A percentile compares a stretch with the other conserved stretches of the same genome.
Conservation (phyloP, 2,113 vertebrate genomes). For the Papio anubis region DNA sequence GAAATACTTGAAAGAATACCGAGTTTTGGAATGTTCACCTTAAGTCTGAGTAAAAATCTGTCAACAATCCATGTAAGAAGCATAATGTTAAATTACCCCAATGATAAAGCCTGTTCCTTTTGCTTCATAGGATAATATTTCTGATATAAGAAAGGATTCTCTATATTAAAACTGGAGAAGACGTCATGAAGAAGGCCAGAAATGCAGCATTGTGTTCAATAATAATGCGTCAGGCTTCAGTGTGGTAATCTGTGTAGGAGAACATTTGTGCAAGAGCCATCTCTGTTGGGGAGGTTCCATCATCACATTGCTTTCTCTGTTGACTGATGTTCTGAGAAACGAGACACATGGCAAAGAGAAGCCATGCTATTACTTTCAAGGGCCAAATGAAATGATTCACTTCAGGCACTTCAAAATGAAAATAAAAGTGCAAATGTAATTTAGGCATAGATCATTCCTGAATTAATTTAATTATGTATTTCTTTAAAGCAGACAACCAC, state of each 20-base stretch:
- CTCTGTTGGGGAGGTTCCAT: neutral
- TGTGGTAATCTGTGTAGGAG: neutral
- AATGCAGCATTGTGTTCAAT: neutral
- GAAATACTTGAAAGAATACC: neutral
- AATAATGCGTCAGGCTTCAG: neutral
- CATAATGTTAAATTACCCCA: neutral
- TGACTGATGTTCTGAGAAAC: conserved; percentile 46
- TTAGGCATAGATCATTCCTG: conserved; percentile 57
- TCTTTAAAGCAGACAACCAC: conserved; percentile 78
- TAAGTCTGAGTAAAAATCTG: neutral
- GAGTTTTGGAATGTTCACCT: neutral
- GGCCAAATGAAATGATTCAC: conserved; percentile 70
- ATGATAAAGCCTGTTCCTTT: neutral
- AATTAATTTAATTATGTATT: conserved; percentile 75
- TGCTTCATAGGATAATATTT: neutral
- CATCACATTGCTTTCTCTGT: neutral
- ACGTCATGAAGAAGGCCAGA: neutral
- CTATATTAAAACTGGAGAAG: neutral
- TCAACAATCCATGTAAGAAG: neutral
- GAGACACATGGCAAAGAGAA: conserved; percentile 6
- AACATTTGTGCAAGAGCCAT: neutral
- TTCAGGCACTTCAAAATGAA: conserved; percentile 59
- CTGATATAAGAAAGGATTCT: neutral
- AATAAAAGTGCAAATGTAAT: conserved; percentile 70
- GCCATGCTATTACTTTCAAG: conserved; percentile 59